Percentiles rank a stretch among this genome's conserved stretches.
Evolutionary conservation across 2,113 vertebrate species (phyloP).

Genomic region (Ailurus styani): DNA sequence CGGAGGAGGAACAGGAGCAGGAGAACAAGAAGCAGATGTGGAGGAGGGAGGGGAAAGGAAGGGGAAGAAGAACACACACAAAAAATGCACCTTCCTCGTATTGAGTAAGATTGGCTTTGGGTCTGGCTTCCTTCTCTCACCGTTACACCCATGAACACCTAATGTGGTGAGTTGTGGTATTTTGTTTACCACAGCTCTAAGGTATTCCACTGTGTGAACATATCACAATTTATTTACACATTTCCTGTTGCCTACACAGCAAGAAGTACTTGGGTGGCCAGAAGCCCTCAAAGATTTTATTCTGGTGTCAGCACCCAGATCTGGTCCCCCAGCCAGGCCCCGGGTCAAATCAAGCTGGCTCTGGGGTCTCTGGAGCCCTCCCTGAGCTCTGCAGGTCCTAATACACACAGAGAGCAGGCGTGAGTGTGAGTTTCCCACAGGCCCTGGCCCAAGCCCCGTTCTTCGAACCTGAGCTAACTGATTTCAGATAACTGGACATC

Average conservation of each 20-base stretch:
- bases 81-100: not conserved
- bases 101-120: not conserved
- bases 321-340: not conserved
- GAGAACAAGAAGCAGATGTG: no score
- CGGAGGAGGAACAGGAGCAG: no score
- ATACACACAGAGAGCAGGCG: not conserved
- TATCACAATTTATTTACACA: not conserved
- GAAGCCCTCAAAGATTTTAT: not conserved
- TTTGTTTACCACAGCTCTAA: not conserved
- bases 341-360: not conserved
- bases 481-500: not conserved
- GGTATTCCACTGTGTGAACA: not conserved
- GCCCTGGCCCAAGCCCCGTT: not conserved
- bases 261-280: no score
- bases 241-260: not conserved
- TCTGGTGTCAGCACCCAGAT: not conserved
- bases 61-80: no score
- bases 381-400: not conserved
- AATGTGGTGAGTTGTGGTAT: not conserved
- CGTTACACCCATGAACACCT: not conserved
- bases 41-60: no score
- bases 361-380: not conserved
- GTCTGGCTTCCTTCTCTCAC: not conserved
- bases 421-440: not conserved
- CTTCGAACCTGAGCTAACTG: not conserved